These are phyloP conservation scores for Aplocera efformata DNA, from an alignment of 2,888 invertebrate species.

Conservation along the genomic window DNA sequence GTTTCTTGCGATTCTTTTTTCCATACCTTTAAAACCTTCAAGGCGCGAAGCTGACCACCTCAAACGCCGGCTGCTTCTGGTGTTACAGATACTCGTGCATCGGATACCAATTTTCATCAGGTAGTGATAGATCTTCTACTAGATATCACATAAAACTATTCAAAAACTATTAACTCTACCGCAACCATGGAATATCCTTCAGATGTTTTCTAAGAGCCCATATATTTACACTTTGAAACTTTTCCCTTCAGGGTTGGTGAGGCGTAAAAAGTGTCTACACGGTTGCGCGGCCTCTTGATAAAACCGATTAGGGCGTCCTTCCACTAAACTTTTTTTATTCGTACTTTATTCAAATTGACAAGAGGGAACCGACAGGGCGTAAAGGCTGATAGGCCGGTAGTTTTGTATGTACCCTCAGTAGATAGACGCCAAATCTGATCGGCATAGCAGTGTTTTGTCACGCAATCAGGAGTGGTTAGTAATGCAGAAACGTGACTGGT, in stretches of 20 bases:
- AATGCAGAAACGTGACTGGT: too few species aligned
- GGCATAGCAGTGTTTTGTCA: constrained; percentile 46
- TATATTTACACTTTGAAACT: constrained; percentile 32
- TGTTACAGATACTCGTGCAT: too few species aligned
- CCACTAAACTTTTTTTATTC: constrained; percentile 60
- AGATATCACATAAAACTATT: too few species aligned
- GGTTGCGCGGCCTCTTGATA: constrained; percentile 50
- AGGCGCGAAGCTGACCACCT: too few species aligned
- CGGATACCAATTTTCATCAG: too few species aligned
- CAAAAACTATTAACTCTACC: constrained; percentile 3
- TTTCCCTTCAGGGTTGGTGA: constrained; percentile 41
- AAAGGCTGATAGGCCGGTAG: constrained; percentile 58
- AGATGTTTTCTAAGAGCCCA: constrained; percentile 13
- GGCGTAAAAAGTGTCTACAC: constrained; percentile 52
- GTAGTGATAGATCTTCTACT: too few species aligned
- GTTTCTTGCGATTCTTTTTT: too few species aligned
- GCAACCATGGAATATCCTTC: constrained; percentile 4
- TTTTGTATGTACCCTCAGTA: constrained; percentile 50
- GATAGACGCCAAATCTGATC: constrained; percentile 56
- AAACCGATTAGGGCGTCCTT: constrained; percentile 56
- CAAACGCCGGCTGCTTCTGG: too few species aligned
- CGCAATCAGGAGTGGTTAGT: constrained; percentile 7
- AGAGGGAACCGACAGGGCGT: constrained; percentile 54
- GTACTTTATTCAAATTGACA: constrained; percentile 65
- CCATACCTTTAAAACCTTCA: too few species aligned